These are phyloP conservation scores for Siniperca knerii DNA, from an alignment of 2,113 vertebrate genomes.

Conservation along the genomic window DNA sequence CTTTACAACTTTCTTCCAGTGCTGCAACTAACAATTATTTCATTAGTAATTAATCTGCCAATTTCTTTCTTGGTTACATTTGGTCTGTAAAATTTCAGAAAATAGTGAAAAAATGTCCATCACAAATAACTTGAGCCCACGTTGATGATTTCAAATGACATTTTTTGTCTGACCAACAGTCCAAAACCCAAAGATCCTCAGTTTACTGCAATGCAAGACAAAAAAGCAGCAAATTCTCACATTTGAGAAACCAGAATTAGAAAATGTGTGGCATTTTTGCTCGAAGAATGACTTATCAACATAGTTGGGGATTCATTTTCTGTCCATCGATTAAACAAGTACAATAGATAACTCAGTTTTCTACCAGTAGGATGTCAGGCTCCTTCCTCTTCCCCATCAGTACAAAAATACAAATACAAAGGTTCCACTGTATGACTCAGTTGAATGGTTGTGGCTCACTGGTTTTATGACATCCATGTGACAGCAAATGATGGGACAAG, in stretches of 20 bases:
- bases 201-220: background rate
- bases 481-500: conserved; percentile 32
- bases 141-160: background rate
- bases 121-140: no score
- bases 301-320: no score
- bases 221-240: background rate
- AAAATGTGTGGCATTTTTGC: background rate
- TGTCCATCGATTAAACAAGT: no score
- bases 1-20: background rate
- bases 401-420: conserved; percentile 20
- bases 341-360: background rate
- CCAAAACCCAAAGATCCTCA: background rate
- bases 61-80: background rate
- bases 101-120: no score
- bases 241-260: background rate
- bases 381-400: background rate
- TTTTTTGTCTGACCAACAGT: background rate
- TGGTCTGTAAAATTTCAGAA: background rate
- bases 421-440: conserved; percentile 26
- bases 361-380: background rate
- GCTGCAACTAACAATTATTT: background rate
- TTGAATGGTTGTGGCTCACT: conserved; percentile 41
- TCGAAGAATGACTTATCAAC: background rate
- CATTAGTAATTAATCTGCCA: background rate
- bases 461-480: conserved; percentile 36